These are phyloP conservation scores for Campoletis raptor DNA, from an alignment of 2,888 invertebrate species.

Conservation along the genomic window DNA sequence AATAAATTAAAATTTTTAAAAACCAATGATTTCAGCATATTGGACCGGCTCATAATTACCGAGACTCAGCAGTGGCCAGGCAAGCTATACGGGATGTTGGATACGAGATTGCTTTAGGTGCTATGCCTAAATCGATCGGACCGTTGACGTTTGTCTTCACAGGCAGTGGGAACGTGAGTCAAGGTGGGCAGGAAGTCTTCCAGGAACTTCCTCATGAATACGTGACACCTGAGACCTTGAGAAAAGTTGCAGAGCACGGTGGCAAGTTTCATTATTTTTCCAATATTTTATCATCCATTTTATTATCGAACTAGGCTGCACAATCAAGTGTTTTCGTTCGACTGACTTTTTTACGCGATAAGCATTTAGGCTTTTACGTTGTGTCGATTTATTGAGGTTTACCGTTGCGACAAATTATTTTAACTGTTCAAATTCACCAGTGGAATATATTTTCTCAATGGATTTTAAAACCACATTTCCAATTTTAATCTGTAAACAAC, in stretches of 20 bases:
- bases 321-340: background rate
- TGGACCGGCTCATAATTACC: constrained; percentile 99
- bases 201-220: constrained; percentile 99
- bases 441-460: background rate
- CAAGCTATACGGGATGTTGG: constrained; percentile 99
- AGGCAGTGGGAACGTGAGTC: constrained; percentile 98
- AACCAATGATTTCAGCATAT: constrained; percentile 89
- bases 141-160: constrained; percentile 99
- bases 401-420: background rate
- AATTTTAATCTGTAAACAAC: constrained; percentile 17
- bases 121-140: constrained; percentile 99
- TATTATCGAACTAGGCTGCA: background rate
- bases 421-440: background rate
- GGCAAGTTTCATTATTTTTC: constrained; percentile 87
- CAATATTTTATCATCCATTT: background rate
- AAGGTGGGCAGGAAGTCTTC: constrained; percentile 96
- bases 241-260: constrained; percentile 98
- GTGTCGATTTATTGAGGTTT: background rate
- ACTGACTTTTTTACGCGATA: background rate
- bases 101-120: constrained; percentile 97
- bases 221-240: constrained; percentile 97
- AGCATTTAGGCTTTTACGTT: background rate
- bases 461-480: background rate
- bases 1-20: no score
- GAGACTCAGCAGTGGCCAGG: constrained; percentile 98